Percentiles rank a stretch among this genome's conserved stretches.
phyloP scores from a whole-genome alignment of 2,113 vertebrate genomes.

The Chloropsis hardwickii region DNA sequence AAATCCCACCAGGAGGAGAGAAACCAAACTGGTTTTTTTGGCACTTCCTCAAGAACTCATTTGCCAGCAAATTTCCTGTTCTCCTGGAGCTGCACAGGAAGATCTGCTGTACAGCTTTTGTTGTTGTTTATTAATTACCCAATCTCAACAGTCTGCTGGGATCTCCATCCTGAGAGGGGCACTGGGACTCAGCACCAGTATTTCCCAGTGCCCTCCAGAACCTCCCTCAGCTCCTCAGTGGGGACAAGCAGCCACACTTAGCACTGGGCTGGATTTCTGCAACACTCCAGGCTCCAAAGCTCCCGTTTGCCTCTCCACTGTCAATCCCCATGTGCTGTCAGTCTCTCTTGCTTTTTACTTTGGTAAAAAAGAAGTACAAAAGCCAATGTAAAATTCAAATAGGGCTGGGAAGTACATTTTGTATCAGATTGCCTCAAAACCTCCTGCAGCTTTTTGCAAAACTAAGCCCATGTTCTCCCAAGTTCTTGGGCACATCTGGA shows the following conservation, averaged over 20 bases:
- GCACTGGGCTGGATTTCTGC: background rate
- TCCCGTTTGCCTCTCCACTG: background rate
- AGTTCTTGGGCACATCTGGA: conserved; percentile 61
- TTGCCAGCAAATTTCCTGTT: background rate
- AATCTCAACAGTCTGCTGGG: background rate
- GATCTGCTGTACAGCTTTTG: background rate
- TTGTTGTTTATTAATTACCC: background rate
- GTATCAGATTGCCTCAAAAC: conserved; percentile 31
- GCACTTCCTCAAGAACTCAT: background rate
- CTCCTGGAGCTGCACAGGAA: background rate
- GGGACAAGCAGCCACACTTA: background rate
- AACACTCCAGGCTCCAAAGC: background rate
- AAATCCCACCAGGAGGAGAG: background rate
- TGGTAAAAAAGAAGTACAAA: background rate
- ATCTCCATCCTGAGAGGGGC: background rate
- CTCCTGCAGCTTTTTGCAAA: conserved; percentile 22
- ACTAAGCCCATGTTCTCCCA: conserved; percentile 25
- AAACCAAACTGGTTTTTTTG: background rate
- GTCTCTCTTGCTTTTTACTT: background rate
- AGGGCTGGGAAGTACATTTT: background rate
- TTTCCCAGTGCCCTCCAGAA: background rate
- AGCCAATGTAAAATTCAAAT: background rate
- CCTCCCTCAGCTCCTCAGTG: fast-evolving
- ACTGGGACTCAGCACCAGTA: fast-evolving
- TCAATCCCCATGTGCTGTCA: background rate